Evolutionary conservation across 2,888 invertebrate species (phyloP).

Genomic region (Hyposoter didymator): DNA sequence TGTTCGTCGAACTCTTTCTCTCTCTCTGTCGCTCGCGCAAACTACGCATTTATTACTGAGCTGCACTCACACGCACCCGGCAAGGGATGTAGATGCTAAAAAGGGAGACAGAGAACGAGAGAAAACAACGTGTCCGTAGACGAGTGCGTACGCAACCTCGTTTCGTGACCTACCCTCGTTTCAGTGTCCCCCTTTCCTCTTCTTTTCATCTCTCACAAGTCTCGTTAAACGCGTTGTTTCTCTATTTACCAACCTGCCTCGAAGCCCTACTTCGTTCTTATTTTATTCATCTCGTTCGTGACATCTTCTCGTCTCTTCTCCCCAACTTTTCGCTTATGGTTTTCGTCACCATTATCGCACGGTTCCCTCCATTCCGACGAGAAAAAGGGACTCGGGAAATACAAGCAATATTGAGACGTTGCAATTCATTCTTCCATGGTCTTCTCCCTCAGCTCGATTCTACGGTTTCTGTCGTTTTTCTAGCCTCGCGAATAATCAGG

Average conservation of each 20-base stretch:
- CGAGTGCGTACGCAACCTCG: conserved; percentile 66
- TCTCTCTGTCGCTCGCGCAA: conserved; percentile 38
- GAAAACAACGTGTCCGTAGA: conserved; percentile 47
- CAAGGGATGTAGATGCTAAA: conserved; percentile 45
- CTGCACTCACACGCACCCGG: conserved; percentile 51
- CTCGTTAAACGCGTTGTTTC: conserved; percentile 43
- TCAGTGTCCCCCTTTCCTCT: conserved; percentile 32
- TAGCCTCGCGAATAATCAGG: conserved; percentile 14
- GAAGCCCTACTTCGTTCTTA: conserved; percentile 32
- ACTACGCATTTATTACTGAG: conserved; percentile 53
- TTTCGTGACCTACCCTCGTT: conserved; percentile 67
- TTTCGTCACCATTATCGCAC: not conserved
- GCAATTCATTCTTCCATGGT: not conserved
- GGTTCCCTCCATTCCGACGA: not conserved
- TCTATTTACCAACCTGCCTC: conserved; percentile 27
- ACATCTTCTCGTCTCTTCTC: not conserved
- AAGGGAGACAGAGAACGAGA: conserved; percentile 29
- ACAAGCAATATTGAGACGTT: not conserved
- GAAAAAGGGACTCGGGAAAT: not conserved
- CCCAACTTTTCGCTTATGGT: conserved; percentile 15
- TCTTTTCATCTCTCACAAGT: not conserved
- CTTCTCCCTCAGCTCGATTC: not conserved
- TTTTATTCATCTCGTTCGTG: conserved; percentile 1
- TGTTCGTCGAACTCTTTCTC: conserved; percentile 63
- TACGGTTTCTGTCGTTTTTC: not conserved